Base-by-base conservation (phyloP, 92 coral and sea anemone species). In the Palythoa heliodiscus region DNA sequence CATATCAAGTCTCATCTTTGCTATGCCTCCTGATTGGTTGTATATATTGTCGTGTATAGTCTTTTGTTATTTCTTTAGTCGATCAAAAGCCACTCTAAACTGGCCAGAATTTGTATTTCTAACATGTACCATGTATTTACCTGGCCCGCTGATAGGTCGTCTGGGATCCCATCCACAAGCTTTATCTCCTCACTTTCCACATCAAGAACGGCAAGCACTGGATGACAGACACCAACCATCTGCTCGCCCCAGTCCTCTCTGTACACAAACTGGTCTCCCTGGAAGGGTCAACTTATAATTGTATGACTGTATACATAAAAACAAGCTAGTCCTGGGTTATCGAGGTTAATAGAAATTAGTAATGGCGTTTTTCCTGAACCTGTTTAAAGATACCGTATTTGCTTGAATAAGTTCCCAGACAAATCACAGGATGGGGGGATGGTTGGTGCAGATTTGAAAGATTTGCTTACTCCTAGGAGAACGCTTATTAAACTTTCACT, bases 241-340 rank as follows among this genome's bases (percentile, higher is more conserved):
- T 86, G 94, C 54, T 97, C 99, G 1, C 99, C 99, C 98, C 98
- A 97, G 87, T 91, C 93, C 22, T 90, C 96, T 77, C 93, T 92
- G 87, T 73, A 92, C 23, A 90, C 89, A 87, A 89, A 97, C 87
- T 97, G 87, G 50, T 77, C 75, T 50, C 99, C 99, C 99, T 97
- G 76, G 2, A 76, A 40, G 38, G 2, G 53, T 35, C 83, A 70
- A 20, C 64, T 23, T 3, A 25, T 4, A 22, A 19, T 11, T 11
- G 20, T 16, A 17, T 57, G 17, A 12, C n/a, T 57, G 63, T 3
- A 13, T 29, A 29, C 35, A 29, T 57, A 57, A 8, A 43, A 43
- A 43, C 50, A 43, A 43, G 50, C 6, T 43, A 43, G 50, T 43
- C 50, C 50, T 43, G 50, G 50, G 50, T 43, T 43, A 43, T 43